phyloP scores from a whole-genome alignment of 2,113 vertebrate species.

The Tapirus terrestris region DNA sequence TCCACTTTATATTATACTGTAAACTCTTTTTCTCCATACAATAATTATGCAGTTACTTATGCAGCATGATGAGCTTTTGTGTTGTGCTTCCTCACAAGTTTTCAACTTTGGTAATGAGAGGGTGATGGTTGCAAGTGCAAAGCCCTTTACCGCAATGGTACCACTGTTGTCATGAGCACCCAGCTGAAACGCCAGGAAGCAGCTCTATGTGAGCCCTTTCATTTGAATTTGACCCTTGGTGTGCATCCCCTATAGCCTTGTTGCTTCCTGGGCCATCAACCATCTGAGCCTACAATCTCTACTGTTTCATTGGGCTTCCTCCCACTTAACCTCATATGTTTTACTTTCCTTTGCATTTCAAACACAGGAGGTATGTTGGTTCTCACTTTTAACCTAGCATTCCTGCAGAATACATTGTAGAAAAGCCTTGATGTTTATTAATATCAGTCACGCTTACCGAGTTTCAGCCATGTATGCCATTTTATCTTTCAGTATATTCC shows the following conservation, averaged over 20 bases:
- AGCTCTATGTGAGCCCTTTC: neutral
- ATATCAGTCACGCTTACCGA: neutral
- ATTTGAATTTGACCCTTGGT: neutral
- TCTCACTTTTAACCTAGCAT: neutral
- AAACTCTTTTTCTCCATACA: neutral
- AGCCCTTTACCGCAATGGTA: neutral
- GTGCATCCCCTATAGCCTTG: neutral
- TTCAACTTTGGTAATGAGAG: neutral
- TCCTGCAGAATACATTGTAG: neutral
- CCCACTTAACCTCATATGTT: neutral
- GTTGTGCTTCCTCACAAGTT: neutral
- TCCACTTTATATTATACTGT: neutral
- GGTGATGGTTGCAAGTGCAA: accelerated
- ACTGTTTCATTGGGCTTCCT: neutral
- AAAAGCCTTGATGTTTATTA: neutral
- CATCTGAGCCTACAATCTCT: neutral
- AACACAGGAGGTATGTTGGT: neutral
- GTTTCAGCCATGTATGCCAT: neutral
- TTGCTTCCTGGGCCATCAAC: neutral
- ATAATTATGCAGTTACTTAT: neutral
- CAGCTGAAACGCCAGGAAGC: neutral
- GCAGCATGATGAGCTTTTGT: neutral
- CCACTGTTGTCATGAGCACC: neutral
- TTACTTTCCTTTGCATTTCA: neutral
- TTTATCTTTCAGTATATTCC: neutral